Percentiles rank a stretch among this genome's conserved stretches.
These are phyloP conservation scores for Drosophila willistoni DNA, from an alignment of 1,140 invertebrate species.

Conservation along the genomic window DNA sequence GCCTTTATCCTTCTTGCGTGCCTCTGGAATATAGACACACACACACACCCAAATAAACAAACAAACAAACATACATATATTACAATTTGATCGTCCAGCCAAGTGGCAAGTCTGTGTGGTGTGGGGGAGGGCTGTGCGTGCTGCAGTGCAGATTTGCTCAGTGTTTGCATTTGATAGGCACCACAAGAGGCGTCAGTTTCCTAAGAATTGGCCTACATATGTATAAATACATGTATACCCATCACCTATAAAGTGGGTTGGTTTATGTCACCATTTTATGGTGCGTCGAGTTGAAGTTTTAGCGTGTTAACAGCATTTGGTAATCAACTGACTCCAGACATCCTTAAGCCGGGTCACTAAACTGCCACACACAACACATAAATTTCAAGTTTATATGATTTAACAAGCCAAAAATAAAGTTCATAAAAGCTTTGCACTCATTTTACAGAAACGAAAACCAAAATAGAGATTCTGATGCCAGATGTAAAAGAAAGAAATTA, in stretches of 20 bases:
- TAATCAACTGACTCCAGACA: conserved; percentile 1
- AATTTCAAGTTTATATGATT: not conserved
- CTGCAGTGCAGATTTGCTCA: conserved; percentile 12
- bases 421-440: not conserved
- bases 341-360: conserved; percentile 9
- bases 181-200: not conserved
- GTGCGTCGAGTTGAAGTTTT: not conserved
- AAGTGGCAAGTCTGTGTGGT: no score
- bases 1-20: conserved; percentile 85
- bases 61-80: conserved; percentile 44
- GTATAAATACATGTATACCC: not conserved
- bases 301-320: not conserved
- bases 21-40: conserved; percentile 75
- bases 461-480: not conserved
- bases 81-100: no score
- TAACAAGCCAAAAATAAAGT: not conserved
- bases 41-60: not conserved
- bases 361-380: not conserved
- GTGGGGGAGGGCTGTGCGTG: not conserved
- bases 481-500: not conserved
- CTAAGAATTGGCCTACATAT: not conserved
- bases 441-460: not conserved
- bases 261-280: conserved; percentile 4
- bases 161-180: conserved; percentile 16
- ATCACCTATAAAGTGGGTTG: not conserved